Evolutionary conservation across 2,797 vertebrate species (phyloP), one percentile per base, ranked within the genome.

Genomic region (Paedocypris micromegethes): DNA sequence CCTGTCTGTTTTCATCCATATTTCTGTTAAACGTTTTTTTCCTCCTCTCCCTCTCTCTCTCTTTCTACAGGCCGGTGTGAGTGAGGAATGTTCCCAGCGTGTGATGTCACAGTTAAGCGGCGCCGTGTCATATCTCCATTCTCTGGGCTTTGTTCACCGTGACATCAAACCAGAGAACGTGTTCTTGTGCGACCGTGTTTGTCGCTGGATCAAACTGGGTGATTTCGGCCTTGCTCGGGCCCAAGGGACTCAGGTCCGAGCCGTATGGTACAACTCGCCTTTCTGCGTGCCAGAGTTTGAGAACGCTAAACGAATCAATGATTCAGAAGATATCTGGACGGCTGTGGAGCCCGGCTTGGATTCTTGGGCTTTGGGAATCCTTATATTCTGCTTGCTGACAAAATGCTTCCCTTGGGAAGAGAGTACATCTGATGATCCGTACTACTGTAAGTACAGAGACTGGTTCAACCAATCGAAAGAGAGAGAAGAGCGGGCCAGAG

Each of bases 351-450:
- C 91, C 5, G 86, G 87, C 56, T 82, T 97, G 65, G 96, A 98
- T 0, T 93, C 91, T 77, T 98, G 96, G 96, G 93, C 93, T 1
- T 90, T 98, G 0, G 96, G 96, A 0, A 89, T 98, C 3, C 87
- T 98, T 41, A 77, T 91, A 4, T 98, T 94, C 83, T 98, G 94
- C 82, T 85, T 98, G 4, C 84, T 98, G 53, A 98, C 96, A 0
- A 90, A 94, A 61, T 96, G 94, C 79, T 99, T 99, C 81, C 96
- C 96, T 64, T 98, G 95, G 96, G 93, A 95, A 75, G 93, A 94
- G 82, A 94, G 86, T 77, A 86, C 93, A 56, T 77, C 78, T 0
- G 85, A 91, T 0, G 95, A 98, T 80, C 87, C 87, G 3, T 88
- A 91, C 82, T 98, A 93, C 70, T 81, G 88, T 23, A 90, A 88